These are phyloP conservation scores for Cottus gobio DNA, from an alignment of 2,113 vertebrate genomes.

Conservation along the genomic window DNA sequence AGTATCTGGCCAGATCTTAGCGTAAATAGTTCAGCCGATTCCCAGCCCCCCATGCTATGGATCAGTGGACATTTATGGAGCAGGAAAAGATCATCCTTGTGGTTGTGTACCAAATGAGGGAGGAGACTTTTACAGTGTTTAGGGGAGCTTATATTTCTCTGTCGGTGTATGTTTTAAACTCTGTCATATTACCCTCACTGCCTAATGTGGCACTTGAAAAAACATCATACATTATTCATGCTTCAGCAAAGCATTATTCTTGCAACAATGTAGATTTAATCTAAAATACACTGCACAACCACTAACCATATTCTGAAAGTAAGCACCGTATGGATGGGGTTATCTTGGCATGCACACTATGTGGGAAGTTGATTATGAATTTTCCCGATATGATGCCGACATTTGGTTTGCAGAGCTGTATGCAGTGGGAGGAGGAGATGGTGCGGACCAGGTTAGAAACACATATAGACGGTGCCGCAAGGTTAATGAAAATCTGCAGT, in stretches of 20 bases:
- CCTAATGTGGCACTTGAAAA: conserved; percentile 25
- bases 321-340: conserved; percentile 24
- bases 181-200: neutral
- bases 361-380: conserved; percentile 42
- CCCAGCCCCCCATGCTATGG: conserved; percentile 5
- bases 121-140: conserved; percentile 34
- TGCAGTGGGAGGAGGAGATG: conserved; percentile 39
- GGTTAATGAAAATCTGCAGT: conserved; percentile 70
- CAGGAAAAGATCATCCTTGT: conserved; percentile 33
- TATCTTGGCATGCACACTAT: conserved; percentile 7
- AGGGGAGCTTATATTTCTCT: conserved; percentile 14
- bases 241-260: conserved; percentile 31
- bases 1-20: neutral
- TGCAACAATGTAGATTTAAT: conserved; percentile 20
- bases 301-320: conserved; percentile 27
- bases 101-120: conserved; percentile 1
- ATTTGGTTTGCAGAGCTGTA: conserved; percentile 29
- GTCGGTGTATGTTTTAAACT: conserved; percentile 14
- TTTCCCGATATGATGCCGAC: neutral
- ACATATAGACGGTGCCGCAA: conserved; percentile 47
- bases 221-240: conserved; percentile 42
- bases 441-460: conserved; percentile 40
- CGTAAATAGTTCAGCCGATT: neutral
- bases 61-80: conserved; percentile 43
- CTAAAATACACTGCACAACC: neutral